Conservation (phyloP, 92 coral and sea anemone genomes). For the Zoanthus sociatus region DNA sequence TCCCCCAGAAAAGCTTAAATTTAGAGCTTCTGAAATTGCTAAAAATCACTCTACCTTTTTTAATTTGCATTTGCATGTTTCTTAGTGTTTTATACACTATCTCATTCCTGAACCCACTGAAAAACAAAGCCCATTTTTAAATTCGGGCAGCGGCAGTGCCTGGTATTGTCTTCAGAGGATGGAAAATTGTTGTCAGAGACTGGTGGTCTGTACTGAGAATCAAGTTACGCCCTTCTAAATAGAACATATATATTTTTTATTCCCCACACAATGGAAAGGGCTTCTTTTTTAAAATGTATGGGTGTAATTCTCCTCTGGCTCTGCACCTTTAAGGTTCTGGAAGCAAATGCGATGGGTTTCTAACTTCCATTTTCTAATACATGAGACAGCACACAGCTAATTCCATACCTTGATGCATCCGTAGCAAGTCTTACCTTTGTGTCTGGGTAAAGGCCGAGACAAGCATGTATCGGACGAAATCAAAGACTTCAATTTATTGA, state of each 20-base stretch:
- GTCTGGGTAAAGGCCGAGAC: conserved; percentile 44
- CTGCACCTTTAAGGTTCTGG: conserved; percentile 44
- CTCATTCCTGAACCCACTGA: no score
- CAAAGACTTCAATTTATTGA: conserved; percentile 20
- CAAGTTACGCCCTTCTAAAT: conserved; percentile 53
- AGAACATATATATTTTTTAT: conserved; percentile 44
- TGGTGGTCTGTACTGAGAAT: conserved; percentile 51
- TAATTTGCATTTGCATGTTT: neutral
- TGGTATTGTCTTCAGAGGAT: conserved; percentile 17
- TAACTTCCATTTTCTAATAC: neutral
- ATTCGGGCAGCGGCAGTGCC: conserved; percentile 19
- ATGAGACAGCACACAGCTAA: conserved; percentile 13
- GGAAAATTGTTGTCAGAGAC: conserved; percentile 47
- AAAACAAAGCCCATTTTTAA: no score
- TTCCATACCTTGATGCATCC: conserved; percentile 51
- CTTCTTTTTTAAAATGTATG: conserved; percentile 17
- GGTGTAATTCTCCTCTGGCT: conserved; percentile 5
- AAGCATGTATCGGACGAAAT: conserved; percentile 45
- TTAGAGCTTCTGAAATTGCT: no score
- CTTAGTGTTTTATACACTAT: no score
- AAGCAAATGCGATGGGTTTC: conserved; percentile 30
- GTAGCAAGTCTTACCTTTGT: conserved; percentile 45
- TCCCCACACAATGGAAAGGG: conserved; percentile 42
- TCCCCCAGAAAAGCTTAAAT: no score
- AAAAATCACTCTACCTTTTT: no score